phyloP scores from a whole-genome alignment of 2,113 vertebrate species.

The Gobio gobio region DNA sequence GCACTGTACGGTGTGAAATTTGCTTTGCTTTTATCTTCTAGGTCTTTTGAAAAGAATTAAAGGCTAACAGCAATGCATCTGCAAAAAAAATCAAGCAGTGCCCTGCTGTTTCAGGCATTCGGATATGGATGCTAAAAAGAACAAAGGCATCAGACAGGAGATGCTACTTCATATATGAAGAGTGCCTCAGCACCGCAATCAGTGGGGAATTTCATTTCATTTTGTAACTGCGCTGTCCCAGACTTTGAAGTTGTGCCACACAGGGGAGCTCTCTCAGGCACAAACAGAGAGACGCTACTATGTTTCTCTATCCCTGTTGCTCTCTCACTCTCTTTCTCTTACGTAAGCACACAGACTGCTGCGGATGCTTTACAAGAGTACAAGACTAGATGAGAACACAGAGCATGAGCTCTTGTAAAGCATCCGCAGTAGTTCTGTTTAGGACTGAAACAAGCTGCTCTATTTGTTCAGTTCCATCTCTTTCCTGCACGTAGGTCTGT shows the following conservation, averaged over 20 bases:
- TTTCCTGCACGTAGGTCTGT: background rate
- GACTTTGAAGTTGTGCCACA: slow-evolving; percentile 36
- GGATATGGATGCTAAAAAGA: background rate
- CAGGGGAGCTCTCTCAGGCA: slow-evolving; percentile 21
- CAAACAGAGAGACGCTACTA: background rate
- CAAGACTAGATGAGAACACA: background rate
- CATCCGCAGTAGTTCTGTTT: background rate
- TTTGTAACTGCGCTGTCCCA: background rate
- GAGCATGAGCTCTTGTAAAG: background rate
- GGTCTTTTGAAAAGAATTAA: background rate
- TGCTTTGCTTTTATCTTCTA: background rate
- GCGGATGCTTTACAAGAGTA: background rate
- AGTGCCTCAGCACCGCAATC: slow-evolving; percentile 20
- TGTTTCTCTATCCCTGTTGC: background rate
- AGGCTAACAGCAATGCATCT: background rate
- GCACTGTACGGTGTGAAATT: background rate
- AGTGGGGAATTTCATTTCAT: slow-evolving; percentile 18
- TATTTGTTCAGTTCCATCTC: background rate
- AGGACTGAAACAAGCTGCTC: slow-evolving; percentile 18
- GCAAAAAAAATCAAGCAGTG: background rate
- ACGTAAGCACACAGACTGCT: slow-evolving; percentile 7
- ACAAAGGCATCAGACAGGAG: slow-evolving; percentile 20
- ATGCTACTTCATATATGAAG: background rate
- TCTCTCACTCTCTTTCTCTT: background rate
- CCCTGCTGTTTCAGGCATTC: background rate